These are phyloP conservation scores for Coelinius sp. DNA, from an alignment of 2,888 invertebrate genomes.

Conservation along the genomic window DNA sequence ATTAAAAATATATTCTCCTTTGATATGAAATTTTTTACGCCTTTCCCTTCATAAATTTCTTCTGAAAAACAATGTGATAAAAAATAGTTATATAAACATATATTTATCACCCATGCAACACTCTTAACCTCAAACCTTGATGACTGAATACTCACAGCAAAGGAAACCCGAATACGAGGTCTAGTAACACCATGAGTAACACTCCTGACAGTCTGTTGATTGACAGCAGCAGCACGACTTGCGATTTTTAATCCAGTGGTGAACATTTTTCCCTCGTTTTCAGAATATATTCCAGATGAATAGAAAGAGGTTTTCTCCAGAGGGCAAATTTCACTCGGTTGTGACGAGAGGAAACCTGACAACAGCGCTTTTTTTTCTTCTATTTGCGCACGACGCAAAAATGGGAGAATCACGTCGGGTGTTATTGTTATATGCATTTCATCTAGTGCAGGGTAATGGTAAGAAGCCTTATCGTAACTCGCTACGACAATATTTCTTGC, in stretches of 20 bases:
- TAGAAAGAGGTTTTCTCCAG: neutral
- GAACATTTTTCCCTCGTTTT: constrained; percentile 20
- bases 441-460: neutral
- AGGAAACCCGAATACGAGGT: constrained; percentile 18
- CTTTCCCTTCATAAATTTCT: neutral
- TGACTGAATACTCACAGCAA: constrained; percentile 18
- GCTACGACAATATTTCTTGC: neutral
- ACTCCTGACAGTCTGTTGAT: constrained; percentile 16
- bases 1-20: no score
- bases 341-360: constrained; percentile 9
- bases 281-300: no score
- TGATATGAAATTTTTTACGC: no score
- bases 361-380: constrained; percentile 15
- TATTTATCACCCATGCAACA: neutral
- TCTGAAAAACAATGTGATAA: neutral
- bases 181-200: neutral
- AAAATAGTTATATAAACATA: neutral
- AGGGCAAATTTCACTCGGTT: neutral
- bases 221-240: constrained; percentile 2
- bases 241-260: constrained; percentile 11
- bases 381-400: constrained; percentile 20
- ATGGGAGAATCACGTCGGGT: neutral
- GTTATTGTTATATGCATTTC: neutral
- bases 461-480: constrained; percentile 7
- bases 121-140: constrained; percentile 19